These are phyloP conservation scores for Triplophysa bombifrons DNA, from an alignment of 2,797 vertebrate species.

Conservation along the genomic window DNA sequence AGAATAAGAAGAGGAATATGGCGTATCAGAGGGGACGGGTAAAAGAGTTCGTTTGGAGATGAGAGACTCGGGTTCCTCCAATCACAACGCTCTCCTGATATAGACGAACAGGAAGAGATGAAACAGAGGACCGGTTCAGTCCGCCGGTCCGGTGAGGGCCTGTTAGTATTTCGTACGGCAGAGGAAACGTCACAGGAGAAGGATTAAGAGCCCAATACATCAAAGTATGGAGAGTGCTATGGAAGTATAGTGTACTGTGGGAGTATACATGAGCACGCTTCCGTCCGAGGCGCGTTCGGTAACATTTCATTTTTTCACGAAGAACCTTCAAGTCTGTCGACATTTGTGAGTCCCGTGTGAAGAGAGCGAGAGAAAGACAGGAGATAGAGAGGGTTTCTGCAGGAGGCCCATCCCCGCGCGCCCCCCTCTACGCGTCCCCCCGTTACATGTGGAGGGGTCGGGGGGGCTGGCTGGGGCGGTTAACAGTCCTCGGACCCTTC, in stretches of 20 bases:
- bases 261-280: conserved; percentile 47
- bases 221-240: conserved; percentile 25
- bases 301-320: conserved; percentile 21
- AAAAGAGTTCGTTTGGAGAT: conserved; percentile 16
- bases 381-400: conserved; percentile 55
- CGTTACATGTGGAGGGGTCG: conserved; percentile 46
- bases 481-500: conserved; percentile 87
- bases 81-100: conserved; percentile 14
- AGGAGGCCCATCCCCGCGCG: conserved; percentile 57
- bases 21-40: conserved; percentile 4
- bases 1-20: conserved; percentile 47
- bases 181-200: background rate
- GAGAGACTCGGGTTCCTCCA: conserved; percentile 22
- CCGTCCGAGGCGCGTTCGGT: conserved; percentile 13
- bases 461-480: conserved; percentile 80
- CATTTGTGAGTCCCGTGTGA: conserved; percentile 49
- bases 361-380: conserved; percentile 54
- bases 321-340: conserved; percentile 40
- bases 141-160: background rate
- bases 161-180: background rate
- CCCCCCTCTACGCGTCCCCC: conserved; percentile 37
- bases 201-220: conserved; percentile 32
- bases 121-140: too few relatives aligned
- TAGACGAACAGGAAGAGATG: background rate
- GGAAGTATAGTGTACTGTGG: conserved; percentile 45